Evolutionary conservation across 2,888 invertebrate species (phyloP), one percentile per base, ranked within the genome.

Genomic region (Zaprionus lineosus): DNA sequence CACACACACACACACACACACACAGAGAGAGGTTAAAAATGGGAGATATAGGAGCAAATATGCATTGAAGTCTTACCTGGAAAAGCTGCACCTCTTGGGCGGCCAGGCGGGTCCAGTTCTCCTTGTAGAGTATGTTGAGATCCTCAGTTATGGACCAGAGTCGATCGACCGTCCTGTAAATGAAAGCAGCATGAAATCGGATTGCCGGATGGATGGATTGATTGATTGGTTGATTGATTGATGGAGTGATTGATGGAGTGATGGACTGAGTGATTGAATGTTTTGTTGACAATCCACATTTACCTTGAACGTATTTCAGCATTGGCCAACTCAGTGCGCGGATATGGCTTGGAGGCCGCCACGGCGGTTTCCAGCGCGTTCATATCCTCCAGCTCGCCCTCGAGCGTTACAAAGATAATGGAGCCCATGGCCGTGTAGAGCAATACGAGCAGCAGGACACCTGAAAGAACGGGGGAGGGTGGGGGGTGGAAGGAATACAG

Each of bases 391-490:
- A 91, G 85, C 55, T 92, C 92, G 47, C 95, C 95, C 89, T 96
- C 96, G 51, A 96, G 91, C 8, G 95, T 94, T 90, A 95, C 94
- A 90, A 98, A 98, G 57, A 97, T 93, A 86, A 97, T 95, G 15
- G 97, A 98, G 8, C 98, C 98, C 81, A 97, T 92, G 41, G 98
- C 93, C 66, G 97, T 97, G 91, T 98, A 98, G 8, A 94, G 94
- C 36, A 98, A 92, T 11, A 98, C 97, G 50, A 98, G 92, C 72
- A 94, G 82, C 44, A 90, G 71, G 24, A 90, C 90, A 74, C 90
- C 90, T 90, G 57, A 16, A 8, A 18, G 24, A 9, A 8, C 15
- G 5, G 15, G 3, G 6, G 2, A 16, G 1, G 8, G 2, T 1
- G 29, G 21, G 9, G n/a, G n/a, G n/a, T n/a, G n/a, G n/a, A n/a